Conservation (phyloP, 2,888 invertebrate genomes). For the Hyppa rectilinea region DNA sequence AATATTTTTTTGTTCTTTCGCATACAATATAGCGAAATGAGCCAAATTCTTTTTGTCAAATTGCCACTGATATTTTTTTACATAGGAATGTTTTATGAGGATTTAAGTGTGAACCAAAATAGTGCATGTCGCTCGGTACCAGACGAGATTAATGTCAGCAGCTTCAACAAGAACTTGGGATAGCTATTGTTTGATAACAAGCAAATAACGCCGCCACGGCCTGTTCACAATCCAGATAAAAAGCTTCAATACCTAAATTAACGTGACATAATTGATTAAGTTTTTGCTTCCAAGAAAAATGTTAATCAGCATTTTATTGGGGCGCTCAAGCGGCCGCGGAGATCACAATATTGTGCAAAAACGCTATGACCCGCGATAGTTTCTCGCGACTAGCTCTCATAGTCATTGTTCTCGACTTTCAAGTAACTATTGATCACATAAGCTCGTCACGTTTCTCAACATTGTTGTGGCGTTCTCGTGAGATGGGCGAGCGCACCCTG, state of each 20-base stretch:
- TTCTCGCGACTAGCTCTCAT: slow-evolving; percentile 82
- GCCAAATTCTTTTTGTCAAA: slow-evolving; percentile 30
- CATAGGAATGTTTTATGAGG: slow-evolving; percentile 6
- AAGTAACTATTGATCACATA: slow-evolving; percentile 81
- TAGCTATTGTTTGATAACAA: slow-evolving; percentile 29
- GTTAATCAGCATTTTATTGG: slow-evolving; percentile 59
- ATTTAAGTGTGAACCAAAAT: not conserved
- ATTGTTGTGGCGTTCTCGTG: slow-evolving; percentile 83
- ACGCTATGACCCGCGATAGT: slow-evolving; percentile 76
- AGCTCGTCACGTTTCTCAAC: slow-evolving; percentile 83
- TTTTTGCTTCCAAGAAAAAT: slow-evolving; percentile 55
- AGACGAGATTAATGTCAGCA: not conserved
- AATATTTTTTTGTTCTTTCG: slow-evolving; percentile 52
- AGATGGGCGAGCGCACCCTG: slow-evolving; percentile 70
- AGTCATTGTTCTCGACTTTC: slow-evolving; percentile 88
- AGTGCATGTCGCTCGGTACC: not conserved
- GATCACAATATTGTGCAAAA: slow-evolving; percentile 77
- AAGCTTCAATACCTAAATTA: slow-evolving; percentile 55
- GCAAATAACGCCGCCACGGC: slow-evolving; percentile 2
- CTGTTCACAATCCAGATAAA: slow-evolving; percentile 25
- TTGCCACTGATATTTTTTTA: slow-evolving; percentile 33
- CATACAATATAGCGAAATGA: slow-evolving; percentile 45
- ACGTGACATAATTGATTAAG: slow-evolving; percentile 57
- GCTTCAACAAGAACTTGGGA: not conserved
- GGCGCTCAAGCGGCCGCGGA: slow-evolving; percentile 52